Base-by-base conservation (phyloP, 2,888 invertebrate species). In the Philhelius pedissequus region DNA sequence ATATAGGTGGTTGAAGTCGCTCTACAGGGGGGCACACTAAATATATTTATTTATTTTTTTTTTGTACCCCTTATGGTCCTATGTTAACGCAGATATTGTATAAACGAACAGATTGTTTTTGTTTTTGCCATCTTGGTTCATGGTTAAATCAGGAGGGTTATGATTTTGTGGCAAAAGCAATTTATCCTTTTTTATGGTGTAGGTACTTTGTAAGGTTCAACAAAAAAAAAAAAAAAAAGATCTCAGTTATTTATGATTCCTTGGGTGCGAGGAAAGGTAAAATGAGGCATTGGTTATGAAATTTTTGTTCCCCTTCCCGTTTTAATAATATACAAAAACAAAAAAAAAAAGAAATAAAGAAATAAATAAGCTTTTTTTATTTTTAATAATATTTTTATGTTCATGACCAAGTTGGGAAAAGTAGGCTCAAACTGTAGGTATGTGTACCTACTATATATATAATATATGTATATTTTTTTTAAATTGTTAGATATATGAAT, bases 311-410 rank as follows among this genome's bases (percentile, higher is more conserved):
- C 25, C 45, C 30, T 30, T 43, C 8, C 20, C 11, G 15, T 0
- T 38, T 38, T 38, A 38, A 6, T 38, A 38, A 7, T 2, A 25
- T 4, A 15, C 11, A 58, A 20, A 18, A 32, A 15, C 3, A 13
- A 30, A 45, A 8, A 54, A 6, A 50, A n/a, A 50, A 25, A 11
- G 5, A 48, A 8, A 3, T n/a, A 13, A 48, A 22, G 30, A 30
- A 45, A 48, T 64, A 48, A 64, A 48, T 30, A 48, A 30, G 62
- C 30, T 64, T 64, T 64, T n/a, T 73, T 62, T 62, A 50, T 62
- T 73, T 71, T 73, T 62, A 40, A 64, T 62, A 30, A 73, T 73
- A 73, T 64, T 73, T 73, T 64, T 73, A 73, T 60, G 73, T 54
- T 52, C 22, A 30, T 43, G 50, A 18, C 20, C 40, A 52, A 27